Evolutionary conservation across 2,113 vertebrate genomes (phyloP), one percentile per base, ranked within the genome.

Genomic region (Corythornis madagascariensis): DNA sequence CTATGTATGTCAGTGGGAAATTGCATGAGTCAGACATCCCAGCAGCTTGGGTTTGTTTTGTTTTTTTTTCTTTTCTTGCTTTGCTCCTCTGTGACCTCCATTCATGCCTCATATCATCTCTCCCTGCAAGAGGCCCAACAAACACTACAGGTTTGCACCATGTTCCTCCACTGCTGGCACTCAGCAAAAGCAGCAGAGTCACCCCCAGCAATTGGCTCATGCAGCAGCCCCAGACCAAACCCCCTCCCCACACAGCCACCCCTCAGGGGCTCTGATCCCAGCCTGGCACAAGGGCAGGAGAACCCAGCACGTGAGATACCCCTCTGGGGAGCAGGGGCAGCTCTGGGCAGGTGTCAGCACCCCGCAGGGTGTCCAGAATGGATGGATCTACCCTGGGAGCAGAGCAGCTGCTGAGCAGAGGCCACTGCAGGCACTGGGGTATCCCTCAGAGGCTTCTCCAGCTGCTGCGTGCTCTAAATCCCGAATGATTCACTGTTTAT

Each of bases 341-440:
- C 59, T 26, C 3, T 29, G 72, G 57, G 63, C 56, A n/a, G 60
- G 4, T 0, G 1, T 56, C 91, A 79, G 67, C 69, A 55, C 29
- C 70, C 74, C 3, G 0, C 31, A 20, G 70, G n/a, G 16, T 4
- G 18, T 10, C 52, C 66, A 9, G 61, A 25, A 15, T 4, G 1
- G 35, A 29, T n/a, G 60, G 64, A n/a, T 87, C 55, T 11, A 60
- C 40, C 56, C 86, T 3, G 0, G 1, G 7, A 45, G 53, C 33
- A 11, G 31, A 10, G 63, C 0, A 33, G n/a, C 14, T 65, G 60
- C 67, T 35, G 76, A 12, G 29, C 33, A 2, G 20, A 76, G 67
- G 18, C 31, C 24, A 4, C 35, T 11, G 20, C 1, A 18, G n/a
- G 56, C 52, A 10, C 57, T 22, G 1, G 33, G 0, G 0, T 11